Base-by-base conservation (phyloP, 2,113 vertebrate species). In the Tympanuchus pallidicinctus region DNA sequence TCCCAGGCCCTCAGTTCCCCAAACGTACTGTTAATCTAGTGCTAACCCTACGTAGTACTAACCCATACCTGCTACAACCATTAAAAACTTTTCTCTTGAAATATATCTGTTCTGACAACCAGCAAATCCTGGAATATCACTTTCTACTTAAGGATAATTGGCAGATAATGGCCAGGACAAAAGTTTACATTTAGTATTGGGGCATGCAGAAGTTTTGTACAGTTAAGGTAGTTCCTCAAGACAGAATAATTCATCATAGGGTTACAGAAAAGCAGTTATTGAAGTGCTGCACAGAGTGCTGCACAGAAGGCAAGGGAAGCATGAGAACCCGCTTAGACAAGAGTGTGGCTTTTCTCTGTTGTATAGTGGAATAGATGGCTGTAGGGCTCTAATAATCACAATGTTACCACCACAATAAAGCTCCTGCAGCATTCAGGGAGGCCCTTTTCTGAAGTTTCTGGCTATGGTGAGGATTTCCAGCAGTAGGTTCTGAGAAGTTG, bases 391-490 rank as follows among this genome's bases (percentile, higher is more conserved):
- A 28, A n/a, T 6, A 4, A 22, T 65, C 38, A 28, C 8, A n/a
- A 4, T 0, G 0, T 1, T 21, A 19, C 21, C 52, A 28, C 28
- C 52, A 30, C 27, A 54, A 8, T 8, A 71, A 20, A 36, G 30
- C 5, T 66, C n/a, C 69, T 78, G n/a, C 25, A 65, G 19, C 4
- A 1, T 36, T 73, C 61, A 22, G 27, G 34, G 8, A 40, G 28
- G 21, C 18, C 57, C 48, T 76, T 21, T 7, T 15, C 15, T 2
- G 19, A 21, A 79, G 18, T 30, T 72, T 13, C 25, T 56, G 52
- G 15, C 34, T 38, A 2, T 7, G 15, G 8, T 38, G 18, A 34
- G 43, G 79, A 25, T 65, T 93, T 47, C 59, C 80, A 38, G 19
- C 45, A 48, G 32, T 27, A 15, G 13, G 27, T 54, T 54, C 25